phyloP scores from a whole-genome alignment of 2,113 vertebrate species.

The Oophaga pumilio region DNA sequence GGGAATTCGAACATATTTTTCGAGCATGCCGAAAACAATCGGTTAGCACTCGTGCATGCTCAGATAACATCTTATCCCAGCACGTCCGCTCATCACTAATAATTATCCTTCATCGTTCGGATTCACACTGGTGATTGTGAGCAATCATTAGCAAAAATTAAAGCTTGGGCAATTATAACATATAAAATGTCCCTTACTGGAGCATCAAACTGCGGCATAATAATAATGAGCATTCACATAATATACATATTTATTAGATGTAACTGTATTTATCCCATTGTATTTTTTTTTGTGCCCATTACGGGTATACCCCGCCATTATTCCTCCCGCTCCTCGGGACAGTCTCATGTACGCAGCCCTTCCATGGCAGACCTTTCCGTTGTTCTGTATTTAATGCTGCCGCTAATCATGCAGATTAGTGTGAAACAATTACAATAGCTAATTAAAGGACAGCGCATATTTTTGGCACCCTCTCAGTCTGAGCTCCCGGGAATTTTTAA shows the following conservation, averaged over 20 bases:
- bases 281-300: background rate
- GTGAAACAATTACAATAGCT: constrained; percentile 82
- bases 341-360: constrained; percentile 2
- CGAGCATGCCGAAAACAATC: too few relatives aligned
- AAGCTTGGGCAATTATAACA: too few relatives aligned
- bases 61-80: too few relatives aligned
- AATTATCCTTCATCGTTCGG: too few relatives aligned
- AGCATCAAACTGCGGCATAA: too few relatives aligned
- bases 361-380: constrained; percentile 74
- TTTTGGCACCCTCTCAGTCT: constrained; percentile 78
- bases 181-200: too few relatives aligned
- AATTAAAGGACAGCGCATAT: constrained; percentile 82
- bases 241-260: background rate
- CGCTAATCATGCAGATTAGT: constrained; percentile 82
- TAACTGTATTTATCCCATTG: background rate
- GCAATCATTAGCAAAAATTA: too few relatives aligned
- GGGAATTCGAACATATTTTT: too few relatives aligned
- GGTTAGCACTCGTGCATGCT: too few relatives aligned
- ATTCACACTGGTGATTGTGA: too few relatives aligned
- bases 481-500: constrained; percentile 76
- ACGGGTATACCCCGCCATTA: constrained; percentile 12
- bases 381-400: constrained; percentile 80
- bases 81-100: too few relatives aligned
- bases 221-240: background rate
- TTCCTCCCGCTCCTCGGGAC: background rate